Evolutionary conservation across 2,113 vertebrate species (phyloP).

Genomic region (Tenebrosternarchus preto): DNA sequence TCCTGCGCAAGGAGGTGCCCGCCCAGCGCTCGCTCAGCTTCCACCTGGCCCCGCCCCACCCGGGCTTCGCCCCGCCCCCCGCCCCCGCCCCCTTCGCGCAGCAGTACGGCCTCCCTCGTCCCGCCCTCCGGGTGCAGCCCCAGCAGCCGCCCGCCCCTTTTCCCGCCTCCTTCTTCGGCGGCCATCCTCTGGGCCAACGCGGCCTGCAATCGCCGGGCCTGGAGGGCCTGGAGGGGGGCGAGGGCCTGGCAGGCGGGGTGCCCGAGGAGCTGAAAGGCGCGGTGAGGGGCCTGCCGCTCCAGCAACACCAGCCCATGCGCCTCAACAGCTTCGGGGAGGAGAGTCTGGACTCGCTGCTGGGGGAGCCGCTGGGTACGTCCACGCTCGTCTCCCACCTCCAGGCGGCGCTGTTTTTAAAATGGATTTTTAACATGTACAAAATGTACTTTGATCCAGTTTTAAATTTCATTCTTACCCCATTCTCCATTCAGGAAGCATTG

Average conservation of each 20-base stretch:
- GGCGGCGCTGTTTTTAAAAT: not conserved
- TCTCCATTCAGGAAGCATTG: not conserved
- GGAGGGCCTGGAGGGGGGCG: conserved; percentile 79
- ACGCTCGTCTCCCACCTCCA: not conserved
- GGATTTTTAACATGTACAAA: not conserved
- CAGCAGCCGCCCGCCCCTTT: conserved; percentile 84
- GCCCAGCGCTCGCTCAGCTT: conserved; percentile 86
- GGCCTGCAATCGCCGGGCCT: conserved; percentile 84
- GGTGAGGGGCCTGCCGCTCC: conserved; percentile 81
- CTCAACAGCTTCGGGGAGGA: conserved; percentile 92
- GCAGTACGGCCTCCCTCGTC: conserved; percentile 83
- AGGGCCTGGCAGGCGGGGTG: conserved; percentile 67
- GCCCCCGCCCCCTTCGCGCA: conserved; percentile 75
- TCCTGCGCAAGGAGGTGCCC: conserved; percentile 90
- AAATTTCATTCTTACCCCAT: too few species aligned
- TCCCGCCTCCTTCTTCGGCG: conserved; percentile 83
- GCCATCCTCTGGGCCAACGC: conserved; percentile 78
- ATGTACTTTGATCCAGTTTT: not conserved
- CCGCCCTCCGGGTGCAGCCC: conserved; percentile 82
- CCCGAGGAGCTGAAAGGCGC: conserved; percentile 82
- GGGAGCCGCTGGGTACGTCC: conserved; percentile 87
- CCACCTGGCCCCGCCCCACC: conserved; percentile 85
- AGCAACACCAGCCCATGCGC: conserved; percentile 69
- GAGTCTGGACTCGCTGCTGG: conserved; percentile 79
- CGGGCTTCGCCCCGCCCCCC: conserved; percentile 78